Conservation (phyloP, 64 coral and sea anemone genomes). For the Cladopsammia gracilis region DNA sequence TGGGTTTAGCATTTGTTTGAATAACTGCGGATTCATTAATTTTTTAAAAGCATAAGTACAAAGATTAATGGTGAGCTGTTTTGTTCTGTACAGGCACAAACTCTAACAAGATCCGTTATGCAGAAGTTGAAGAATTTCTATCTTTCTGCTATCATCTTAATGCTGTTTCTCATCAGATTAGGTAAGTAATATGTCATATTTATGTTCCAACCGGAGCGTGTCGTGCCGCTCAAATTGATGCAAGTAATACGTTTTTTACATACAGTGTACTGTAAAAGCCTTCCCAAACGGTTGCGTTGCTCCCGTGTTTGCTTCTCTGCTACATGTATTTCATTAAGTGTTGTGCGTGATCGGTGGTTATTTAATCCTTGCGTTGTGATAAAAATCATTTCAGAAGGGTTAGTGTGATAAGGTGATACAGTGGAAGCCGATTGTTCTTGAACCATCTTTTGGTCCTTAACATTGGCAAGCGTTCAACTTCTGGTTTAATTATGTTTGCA, state of each 20-base stretch:
- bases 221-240: not conserved
- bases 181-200: conserved; percentile 2
- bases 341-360: conserved; percentile 1
- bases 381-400: conserved; percentile 17
- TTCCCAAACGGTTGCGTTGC: not conserved
- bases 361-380: conserved; percentile 19
- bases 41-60: not conserved
- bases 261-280: not conserved
- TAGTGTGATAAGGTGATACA: conserved; percentile 35
- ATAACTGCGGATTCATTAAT: not conserved
- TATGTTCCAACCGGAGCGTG: not conserved
- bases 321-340: not conserved
- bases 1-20: conserved; percentile 28
- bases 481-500: not conserved
- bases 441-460: conserved; percentile 11
- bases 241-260: not conserved
- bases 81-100: conserved; percentile 6
- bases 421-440: conserved; percentile 30
- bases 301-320: not conserved
- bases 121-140: not conserved
- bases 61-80: not conserved
- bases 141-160: not conserved
- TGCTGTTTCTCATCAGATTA: conserved; percentile 34
- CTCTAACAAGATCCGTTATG: conserved; percentile 8
- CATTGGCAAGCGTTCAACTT: conserved; percentile 24